Percentiles rank a stretch among this genome's conserved stretches.
Evolutionary conservation across 1,140 invertebrate species (phyloP).

Genomic region (Anastatus disparis): DNA sequence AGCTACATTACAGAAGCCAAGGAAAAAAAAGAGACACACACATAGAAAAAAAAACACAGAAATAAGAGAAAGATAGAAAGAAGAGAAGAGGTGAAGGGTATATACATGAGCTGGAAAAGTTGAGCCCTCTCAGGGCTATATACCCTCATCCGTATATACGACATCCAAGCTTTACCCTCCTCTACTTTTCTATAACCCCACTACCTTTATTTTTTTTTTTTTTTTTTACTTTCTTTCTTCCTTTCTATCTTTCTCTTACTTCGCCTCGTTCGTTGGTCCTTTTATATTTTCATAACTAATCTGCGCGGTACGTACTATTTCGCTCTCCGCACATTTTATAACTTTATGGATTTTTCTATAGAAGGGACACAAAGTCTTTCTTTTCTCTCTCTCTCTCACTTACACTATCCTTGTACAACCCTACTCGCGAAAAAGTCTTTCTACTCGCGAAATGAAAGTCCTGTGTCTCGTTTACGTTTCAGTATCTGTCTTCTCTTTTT

Average conservation of each 20-base stretch:
- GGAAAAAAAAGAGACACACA: neutral
- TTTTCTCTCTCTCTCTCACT: conserved; percentile 44
- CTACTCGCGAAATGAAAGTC: conserved; percentile 51
- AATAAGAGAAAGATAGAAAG: too few species aligned
- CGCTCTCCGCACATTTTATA: conserved; percentile 64
- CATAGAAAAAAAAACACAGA: neutral
- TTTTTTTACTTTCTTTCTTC: conserved; percentile 25
- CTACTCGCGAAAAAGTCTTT: conserved; percentile 46
- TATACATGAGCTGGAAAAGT: conserved; percentile 58
- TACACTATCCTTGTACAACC: conserved; percentile 47
- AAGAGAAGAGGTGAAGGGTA: conserved; percentile 48
- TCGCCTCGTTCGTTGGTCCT: conserved; percentile 47
- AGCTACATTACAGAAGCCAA: neutral
- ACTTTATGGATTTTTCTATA: conserved; percentile 65
- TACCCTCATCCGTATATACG: conserved; percentile 54
- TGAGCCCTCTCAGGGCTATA: conserved; percentile 59
- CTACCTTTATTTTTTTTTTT: conserved; percentile 34
- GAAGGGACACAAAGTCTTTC: conserved; percentile 46
- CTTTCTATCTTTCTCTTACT: conserved; percentile 28
- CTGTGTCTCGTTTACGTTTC: conserved; percentile 40
- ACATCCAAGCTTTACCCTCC: conserved; percentile 46
- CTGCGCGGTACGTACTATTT: conserved; percentile 64
- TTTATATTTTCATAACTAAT: conserved; percentile 67
- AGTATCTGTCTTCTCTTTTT: conserved; percentile 18
- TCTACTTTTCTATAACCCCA: conserved; percentile 43